These are phyloP conservation scores for Arremon aurantiirostris DNA, from an alignment of 2,797 vertebrate genomes.

Conservation along the genomic window DNA sequence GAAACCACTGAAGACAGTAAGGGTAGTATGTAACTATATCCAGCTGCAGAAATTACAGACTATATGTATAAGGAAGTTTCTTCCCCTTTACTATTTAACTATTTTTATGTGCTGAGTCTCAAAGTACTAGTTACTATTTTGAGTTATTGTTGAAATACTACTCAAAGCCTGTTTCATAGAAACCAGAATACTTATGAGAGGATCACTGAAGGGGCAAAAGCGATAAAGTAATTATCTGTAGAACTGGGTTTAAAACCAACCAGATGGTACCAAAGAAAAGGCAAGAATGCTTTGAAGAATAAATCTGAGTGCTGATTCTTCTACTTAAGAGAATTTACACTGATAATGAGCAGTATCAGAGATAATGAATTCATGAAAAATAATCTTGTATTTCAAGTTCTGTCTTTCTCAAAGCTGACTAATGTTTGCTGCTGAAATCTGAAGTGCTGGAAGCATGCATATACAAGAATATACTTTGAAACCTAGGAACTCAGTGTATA, in stretches of 20 bases:
- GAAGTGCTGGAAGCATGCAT: neutral
- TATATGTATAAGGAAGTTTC: neutral
- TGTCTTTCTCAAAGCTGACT: neutral
- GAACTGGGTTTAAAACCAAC: neutral
- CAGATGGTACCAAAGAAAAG: neutral
- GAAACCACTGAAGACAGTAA: neutral
- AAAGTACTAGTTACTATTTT: neutral
- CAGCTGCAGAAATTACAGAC: neutral
- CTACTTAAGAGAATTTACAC: neutral
- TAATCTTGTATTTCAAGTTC: neutral
- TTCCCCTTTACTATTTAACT: neutral
- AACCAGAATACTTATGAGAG: neutral
- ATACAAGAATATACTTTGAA: neutral
- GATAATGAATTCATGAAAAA: conserved; percentile 1
- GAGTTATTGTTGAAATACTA: neutral
- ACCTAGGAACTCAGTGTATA: neutral
- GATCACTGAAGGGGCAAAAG: neutral
- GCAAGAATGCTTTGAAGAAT: neutral
- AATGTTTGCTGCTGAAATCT: neutral
- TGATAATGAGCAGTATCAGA: neutral
- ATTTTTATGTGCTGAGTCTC: neutral
- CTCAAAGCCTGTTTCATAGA: neutral
- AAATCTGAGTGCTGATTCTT: neutral
- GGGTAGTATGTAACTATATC: neutral
- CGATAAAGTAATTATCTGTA: neutral